Percentiles rank a stretch among this genome's conserved stretches.
Evolutionary conservation across 2,113 vertebrate species (phyloP).

Genomic region (Clinocottus analis): DNA sequence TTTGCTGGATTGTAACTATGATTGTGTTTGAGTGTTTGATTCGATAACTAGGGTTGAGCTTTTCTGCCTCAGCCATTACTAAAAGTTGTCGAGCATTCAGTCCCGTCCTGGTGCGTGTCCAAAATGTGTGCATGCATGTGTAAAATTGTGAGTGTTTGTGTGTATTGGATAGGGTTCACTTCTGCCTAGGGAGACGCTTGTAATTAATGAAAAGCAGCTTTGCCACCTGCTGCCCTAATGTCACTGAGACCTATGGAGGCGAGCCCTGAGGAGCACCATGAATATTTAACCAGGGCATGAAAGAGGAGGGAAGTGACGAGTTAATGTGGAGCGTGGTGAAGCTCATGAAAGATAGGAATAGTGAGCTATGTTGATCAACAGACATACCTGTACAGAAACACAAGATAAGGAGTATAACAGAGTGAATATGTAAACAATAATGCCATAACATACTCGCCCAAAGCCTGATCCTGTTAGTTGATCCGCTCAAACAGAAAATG

Average conservation of each 20-base stretch:
- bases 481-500: neutral
- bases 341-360: neutral
- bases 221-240: slow-evolving; percentile 78
- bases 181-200: slow-evolving; percentile 48
- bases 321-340: neutral
- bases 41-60: slow-evolving; percentile 9
- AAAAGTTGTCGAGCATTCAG: slow-evolving; percentile 20
- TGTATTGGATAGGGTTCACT: slow-evolving; percentile 1
- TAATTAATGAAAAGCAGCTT: slow-evolving; percentile 72
- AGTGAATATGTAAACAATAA: too few relatives aligned
- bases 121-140: neutral
- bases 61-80: neutral
- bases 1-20: neutral
- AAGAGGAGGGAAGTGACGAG: slow-evolving; percentile 33
- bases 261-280: slow-evolving; percentile 59
- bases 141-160: neutral
- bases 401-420: neutral
- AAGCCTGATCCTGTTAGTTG: neutral
- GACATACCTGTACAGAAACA: neutral
- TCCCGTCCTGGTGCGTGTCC: neutral
- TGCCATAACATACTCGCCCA: neutral
- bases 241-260: slow-evolving; percentile 66
- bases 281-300: slow-evolving; percentile 73
- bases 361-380: neutral
- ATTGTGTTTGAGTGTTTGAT: slow-evolving; percentile 1